Evolutionary conservation across 2,888 invertebrate genomes (phyloP).

Genomic region (Pheosia gnoma): DNA sequence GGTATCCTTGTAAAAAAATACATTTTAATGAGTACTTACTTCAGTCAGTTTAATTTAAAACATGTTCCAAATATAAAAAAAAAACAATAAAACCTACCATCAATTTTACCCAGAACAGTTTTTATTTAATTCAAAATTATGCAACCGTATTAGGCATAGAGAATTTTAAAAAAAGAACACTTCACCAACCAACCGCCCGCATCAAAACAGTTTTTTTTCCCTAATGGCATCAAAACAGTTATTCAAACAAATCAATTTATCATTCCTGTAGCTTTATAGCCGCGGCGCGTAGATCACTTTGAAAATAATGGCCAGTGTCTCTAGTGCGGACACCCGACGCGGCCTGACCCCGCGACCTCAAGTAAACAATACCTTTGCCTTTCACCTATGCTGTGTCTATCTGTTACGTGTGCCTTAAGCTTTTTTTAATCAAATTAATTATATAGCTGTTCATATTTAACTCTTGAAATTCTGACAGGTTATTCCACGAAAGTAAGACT

Average conservation of each 20-base stretch:
- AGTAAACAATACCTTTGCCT: constrained; percentile 46
- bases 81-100: no score
- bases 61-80: no score
- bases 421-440: background rate
- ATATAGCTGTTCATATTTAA: background rate
- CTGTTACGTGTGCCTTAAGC: background rate
- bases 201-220: constrained; percentile 43
- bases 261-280: constrained; percentile 35
- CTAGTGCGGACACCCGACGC: constrained; percentile 35
- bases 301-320: constrained; percentile 41
- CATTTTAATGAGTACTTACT: no score
- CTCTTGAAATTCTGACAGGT: no score
- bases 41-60: no score
- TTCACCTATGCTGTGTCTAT: constrained; percentile 33
- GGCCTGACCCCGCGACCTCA: constrained; percentile 40
- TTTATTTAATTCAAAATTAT: no score
- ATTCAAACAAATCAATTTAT: constrained; percentile 41
- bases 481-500: no score
- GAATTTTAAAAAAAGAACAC: no score
- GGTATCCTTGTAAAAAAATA: no score
- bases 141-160: no score
- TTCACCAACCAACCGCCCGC: background rate
- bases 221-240: constrained; percentile 43
- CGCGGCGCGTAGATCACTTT: constrained; percentile 34
- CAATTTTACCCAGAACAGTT: no score